phyloP scores from a whole-genome alignment of 1,140 invertebrate genomes.

The Capitella teleta region DNA sequence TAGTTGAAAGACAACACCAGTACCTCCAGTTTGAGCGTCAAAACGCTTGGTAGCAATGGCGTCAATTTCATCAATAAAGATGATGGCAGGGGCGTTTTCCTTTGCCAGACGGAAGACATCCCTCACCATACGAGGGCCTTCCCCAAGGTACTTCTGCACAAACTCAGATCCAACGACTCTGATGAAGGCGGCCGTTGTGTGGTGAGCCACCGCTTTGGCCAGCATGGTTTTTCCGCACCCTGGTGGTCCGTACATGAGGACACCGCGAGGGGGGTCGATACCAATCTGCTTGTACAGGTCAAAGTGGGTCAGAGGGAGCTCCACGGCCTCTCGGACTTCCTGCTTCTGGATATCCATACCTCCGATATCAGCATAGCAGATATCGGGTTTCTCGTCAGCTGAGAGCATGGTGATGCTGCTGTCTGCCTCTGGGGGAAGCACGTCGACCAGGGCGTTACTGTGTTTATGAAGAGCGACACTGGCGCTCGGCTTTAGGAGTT shows the following conservation, averaged over 20 bases:
- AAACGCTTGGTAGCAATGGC: constrained; percentile 97
- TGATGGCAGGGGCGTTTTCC: constrained; percentile 98
- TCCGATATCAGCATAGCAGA: constrained; percentile 93
- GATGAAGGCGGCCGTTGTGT: constrained; percentile 95
- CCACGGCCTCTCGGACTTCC: constrained; percentile 96
- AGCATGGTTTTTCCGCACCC: constrained; percentile 73
- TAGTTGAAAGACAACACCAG: not conserved
- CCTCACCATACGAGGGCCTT: constrained; percentile 97
- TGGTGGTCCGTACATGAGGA: constrained; percentile 96
- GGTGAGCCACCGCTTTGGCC: constrained; percentile 94
- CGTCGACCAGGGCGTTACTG: constrained; percentile 94
- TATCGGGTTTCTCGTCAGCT: constrained; percentile 94
- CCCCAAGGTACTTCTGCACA: constrained; percentile 98
- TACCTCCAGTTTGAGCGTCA: constrained; percentile 88
- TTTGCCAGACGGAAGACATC: constrained; percentile 98
- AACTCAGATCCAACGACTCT: constrained; percentile 98
- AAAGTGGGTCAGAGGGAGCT: constrained; percentile 93
- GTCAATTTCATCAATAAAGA: constrained; percentile 92
- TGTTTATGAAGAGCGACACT: constrained; percentile 96
- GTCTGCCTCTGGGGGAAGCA: constrained; percentile 94
- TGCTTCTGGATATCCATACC: constrained; percentile 99
- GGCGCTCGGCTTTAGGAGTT: constrained; percentile 85
- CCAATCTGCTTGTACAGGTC: constrained; percentile 98
- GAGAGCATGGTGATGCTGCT: constrained; percentile 87
- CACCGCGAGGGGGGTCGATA: constrained; percentile 80